These are phyloP conservation scores for Nomada lathburiana DNA, from an alignment of 2,888 invertebrate species.

Conservation along the genomic window DNA sequence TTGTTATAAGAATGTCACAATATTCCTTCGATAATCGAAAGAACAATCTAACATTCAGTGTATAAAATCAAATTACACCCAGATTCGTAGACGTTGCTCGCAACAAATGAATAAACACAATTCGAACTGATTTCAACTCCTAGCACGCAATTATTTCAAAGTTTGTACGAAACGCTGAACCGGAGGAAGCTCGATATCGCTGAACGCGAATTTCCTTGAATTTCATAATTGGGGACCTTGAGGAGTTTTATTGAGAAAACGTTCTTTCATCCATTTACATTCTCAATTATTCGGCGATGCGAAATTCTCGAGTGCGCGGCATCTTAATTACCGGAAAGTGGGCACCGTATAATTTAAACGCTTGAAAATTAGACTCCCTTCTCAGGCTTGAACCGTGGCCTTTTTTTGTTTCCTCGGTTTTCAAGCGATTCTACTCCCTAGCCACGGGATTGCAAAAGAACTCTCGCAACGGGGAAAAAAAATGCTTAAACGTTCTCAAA, in stretches of 20 bases:
- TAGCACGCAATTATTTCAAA: background rate
- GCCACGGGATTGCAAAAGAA: constrained; percentile 18
- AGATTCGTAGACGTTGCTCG: too few relatives aligned
- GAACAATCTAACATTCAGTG: too few relatives aligned
- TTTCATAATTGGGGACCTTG: constrained; percentile 48
- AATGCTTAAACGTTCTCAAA: constrained; percentile 16
- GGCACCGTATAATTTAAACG: constrained; percentile 60
- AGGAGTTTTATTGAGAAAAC: constrained; percentile 53
- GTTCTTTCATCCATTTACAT: constrained; percentile 57
- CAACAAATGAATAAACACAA: background rate
- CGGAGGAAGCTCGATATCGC: background rate
- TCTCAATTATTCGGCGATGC: constrained; percentile 60
- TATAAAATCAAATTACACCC: too few relatives aligned
- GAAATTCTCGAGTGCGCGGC: constrained; percentile 49
- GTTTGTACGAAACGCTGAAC: background rate
- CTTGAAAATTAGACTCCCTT: constrained; percentile 43
- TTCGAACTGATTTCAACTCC: background rate
- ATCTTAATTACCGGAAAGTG: constrained; percentile 63
- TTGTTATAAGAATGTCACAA: too few relatives aligned
- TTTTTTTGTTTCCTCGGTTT: constrained; percentile 19
- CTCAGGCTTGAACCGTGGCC: constrained; percentile 7
- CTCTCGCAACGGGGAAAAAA: background rate
- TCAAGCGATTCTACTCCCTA: constrained; percentile 9
- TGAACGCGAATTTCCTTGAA: constrained; percentile 28
- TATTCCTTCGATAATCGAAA: too few relatives aligned